Evolutionary conservation across 2,797 vertebrate species (phyloP), one percentile per base, ranked within the genome.

Genomic region (Epinephelus awoara): DNA sequence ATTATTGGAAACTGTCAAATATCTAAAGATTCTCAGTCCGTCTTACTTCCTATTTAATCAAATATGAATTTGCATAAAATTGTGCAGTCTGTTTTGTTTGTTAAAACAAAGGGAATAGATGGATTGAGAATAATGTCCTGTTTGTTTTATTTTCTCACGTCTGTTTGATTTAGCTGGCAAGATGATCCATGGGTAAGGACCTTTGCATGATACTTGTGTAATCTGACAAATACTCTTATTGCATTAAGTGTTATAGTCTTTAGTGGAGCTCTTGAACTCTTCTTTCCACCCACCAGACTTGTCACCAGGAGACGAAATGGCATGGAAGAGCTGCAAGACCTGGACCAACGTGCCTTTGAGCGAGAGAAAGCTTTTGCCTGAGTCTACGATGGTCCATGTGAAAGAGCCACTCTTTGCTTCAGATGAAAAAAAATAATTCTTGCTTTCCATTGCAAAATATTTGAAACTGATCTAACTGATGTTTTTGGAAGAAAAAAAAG

Each of bases 261-360:
- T 18, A 58, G 21, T 18, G 51, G 18, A 59, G 44, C 25, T 18
- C 29, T 65, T 15, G 11, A 6, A 13, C 13, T 64, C 0, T 10
- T 55, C 59, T 50, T 9, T 59, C 46, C 34, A 49, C 21, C 54
- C 10, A 44, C 15, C 55, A 75, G 64, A 9, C 0, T 21, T 0
- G 1, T 17, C 18, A 0, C 0, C 1, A 2, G 2, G 1, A 2
- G 4, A n/a, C 0, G 1, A 6, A 8, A 7, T 3, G 19, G 9
- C 2, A 14, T 15, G 29, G 2, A 1, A 14, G 57, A 44, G 18
- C 34, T 44, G 49, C 1, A 27, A 13, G 21, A 13, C 21, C 7
- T 44, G 29, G 69, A 72, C 1, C 27, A 65, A 6, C 34, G 23
- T 15, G 11, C 1, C 0, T 12, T 62, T 11, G 49, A 62, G 4